Conservation (phyloP, 2,113 vertebrate genomes). For the Herpailurus yagouaroundi region DNA sequence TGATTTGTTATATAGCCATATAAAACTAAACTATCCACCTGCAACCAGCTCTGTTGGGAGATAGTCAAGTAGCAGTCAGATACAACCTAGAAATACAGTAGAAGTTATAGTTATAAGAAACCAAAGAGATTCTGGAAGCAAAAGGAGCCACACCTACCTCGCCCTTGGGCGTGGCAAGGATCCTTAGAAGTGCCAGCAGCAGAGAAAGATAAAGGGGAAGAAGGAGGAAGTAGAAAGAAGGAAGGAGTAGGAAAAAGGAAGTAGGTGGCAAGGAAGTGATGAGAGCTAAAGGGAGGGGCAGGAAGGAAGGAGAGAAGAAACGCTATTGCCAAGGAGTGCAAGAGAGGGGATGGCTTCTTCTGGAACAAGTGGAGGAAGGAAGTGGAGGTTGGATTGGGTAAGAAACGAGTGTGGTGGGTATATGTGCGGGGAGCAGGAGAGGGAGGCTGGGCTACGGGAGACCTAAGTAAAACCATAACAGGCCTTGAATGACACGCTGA, state of each 20-base stretch:
- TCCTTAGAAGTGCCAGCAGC: neutral
- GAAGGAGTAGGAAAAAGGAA: too few relatives aligned
- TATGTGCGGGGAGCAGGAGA: too few relatives aligned
- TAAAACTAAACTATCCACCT: neutral
- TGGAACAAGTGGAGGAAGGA: too few relatives aligned
- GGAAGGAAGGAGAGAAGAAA: neutral
- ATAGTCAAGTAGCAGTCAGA: neutral
- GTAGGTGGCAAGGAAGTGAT: neutral
- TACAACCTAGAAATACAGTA: neutral
- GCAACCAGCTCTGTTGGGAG: neutral
- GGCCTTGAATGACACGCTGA: neutral
- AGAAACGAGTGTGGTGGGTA: neutral
- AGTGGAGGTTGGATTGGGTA: neutral
- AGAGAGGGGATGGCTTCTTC: neutral
- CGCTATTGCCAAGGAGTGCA: neutral
- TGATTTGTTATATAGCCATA: neutral
- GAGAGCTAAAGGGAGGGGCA: accelerated
- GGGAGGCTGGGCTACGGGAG: neutral
- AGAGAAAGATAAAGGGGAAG: neutral
- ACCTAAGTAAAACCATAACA: neutral
- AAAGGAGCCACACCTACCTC: neutral
- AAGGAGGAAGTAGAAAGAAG: neutral
- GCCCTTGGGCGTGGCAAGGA: neutral
- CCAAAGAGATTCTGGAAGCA: neutral
- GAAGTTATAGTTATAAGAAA: neutral